Base-by-base conservation (phyloP, 2,113 vertebrate genomes). In the Protobothrops mucrosquamatus region DNA sequence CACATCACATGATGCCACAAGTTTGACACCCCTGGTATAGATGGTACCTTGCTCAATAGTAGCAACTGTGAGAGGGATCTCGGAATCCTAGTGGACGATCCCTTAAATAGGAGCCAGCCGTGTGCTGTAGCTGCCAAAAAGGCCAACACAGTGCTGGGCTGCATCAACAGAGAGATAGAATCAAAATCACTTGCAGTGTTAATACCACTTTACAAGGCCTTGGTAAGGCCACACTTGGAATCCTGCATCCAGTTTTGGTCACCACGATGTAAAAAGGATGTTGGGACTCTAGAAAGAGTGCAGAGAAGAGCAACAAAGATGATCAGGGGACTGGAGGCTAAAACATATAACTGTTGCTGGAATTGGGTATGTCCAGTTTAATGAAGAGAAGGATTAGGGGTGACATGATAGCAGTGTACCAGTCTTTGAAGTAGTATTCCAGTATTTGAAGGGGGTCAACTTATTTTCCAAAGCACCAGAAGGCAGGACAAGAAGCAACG, bases 371-470 rank as follows among this genome's bases (percentile, higher is more conserved):
- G 10, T 64, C 61, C 14, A 64, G 11, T n/a, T 14, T n/a, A 14
- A n/a, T n/a, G 11, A 64, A 64, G 29, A n/a, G 61, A n/a, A 64
- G 29, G 11, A 64, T 3, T 6, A n/a, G 57, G 23, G 57, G 57
- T 2, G 57, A 59, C 57, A 59, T 24, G 23, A 59, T 59, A 59
- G 61, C 11, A 48, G 54, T 26, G 0, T 46, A 5, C 46, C 46
- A 6, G 46, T 46, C 5, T 46, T 46, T 46, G 46, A 46, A 46
- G 46, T 46, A 46, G 46, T 46, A 46, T 46, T 46, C 46, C 46
- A 46, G 46, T 6, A 0, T 12, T 48, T 48, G 46, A 48, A 0
- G 9, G 43, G 34, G 1, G 29, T 23, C 12, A 88, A n/a, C 0
- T 0, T 52, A 14, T 23, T 87, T 20, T 87, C 10, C 43, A 46